Conservation (phyloP, 2,888 invertebrate genomes). For the Pterostichus niger region DNA sequence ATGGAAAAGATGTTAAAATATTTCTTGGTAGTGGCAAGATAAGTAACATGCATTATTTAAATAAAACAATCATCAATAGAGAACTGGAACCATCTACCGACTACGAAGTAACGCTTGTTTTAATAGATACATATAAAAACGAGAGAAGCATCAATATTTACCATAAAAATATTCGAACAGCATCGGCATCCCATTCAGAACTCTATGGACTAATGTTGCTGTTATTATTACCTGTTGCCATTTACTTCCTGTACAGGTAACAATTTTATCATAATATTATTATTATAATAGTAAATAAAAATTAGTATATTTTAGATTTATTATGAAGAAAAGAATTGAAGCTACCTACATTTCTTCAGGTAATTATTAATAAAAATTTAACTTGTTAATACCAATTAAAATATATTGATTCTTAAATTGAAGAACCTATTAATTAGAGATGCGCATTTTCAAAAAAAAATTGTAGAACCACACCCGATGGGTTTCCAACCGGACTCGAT, state of each 20-base stretch:
- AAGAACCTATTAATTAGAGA: too few species aligned
- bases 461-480: too few species aligned
- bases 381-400: not conserved
- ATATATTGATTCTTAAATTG: too few species aligned
- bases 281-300: too few species aligned
- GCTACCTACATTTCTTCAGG: not conserved
- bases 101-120: conserved; percentile 37
- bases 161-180: not conserved
- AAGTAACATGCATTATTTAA: not conserved
- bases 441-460: too few species aligned
- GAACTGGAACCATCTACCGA: conserved; percentile 21
- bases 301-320: not conserved
- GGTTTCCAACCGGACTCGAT: too few species aligned
- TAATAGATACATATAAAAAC: conserved; percentile 49
- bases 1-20: not conserved
- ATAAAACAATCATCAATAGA: conserved; percentile 27
- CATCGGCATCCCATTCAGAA: not conserved
- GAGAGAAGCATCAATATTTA: conserved; percentile 23
- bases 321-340: not conserved
- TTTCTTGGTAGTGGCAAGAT: not conserved
- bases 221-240: conserved; percentile 33
- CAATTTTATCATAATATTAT: too few species aligned
- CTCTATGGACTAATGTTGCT: conserved; percentile 47
- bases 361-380: not conserved
- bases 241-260: conserved; percentile 55